phyloP scores from a whole-genome alignment of 2,888 invertebrate species.

The Metopia argyrocephala region DNA sequence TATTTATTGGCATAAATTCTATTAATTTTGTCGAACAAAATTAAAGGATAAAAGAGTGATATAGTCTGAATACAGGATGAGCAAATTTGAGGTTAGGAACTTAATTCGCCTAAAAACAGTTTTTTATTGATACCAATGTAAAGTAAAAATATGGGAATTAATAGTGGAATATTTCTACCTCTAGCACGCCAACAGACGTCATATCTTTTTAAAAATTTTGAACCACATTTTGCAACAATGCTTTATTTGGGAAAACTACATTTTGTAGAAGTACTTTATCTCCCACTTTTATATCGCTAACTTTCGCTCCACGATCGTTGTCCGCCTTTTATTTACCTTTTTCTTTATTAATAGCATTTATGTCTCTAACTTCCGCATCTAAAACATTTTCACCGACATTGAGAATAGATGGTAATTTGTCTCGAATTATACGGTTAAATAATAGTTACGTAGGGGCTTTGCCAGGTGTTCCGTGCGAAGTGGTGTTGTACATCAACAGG shows the following conservation, averaged over 20 bases:
- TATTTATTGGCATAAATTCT: too few species aligned
- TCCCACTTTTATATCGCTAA: conserved; percentile 38
- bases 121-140: too few species aligned
- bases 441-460: conserved; percentile 56
- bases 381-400: conserved; percentile 41
- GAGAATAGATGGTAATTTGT: conserved; percentile 51
- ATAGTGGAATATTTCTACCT: too few species aligned
- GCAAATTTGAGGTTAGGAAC: too few species aligned
- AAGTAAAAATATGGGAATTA: too few species aligned
- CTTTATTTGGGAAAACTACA: conserved; percentile 47
- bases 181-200: too few species aligned
- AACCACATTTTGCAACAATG: too few species aligned
- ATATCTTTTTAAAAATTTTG: too few species aligned
- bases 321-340: conserved; percentile 53
- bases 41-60: too few species aligned
- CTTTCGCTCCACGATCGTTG: conserved; percentile 30
- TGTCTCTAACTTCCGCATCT: conserved; percentile 43
- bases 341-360: conserved; percentile 50
- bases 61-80: too few species aligned
- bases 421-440: conserved; percentile 50
- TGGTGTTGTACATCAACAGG: conserved; percentile 50
- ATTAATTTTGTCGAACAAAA: too few species aligned
- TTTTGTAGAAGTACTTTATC: conserved; percentile 43
- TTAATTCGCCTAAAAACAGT: too few species aligned
- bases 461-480: conserved; percentile 60